Evolutionary conservation across 1,140 invertebrate genomes (phyloP), one percentile per base, ranked within the genome.

Genomic region (Drosophila pallidifrons): DNA sequence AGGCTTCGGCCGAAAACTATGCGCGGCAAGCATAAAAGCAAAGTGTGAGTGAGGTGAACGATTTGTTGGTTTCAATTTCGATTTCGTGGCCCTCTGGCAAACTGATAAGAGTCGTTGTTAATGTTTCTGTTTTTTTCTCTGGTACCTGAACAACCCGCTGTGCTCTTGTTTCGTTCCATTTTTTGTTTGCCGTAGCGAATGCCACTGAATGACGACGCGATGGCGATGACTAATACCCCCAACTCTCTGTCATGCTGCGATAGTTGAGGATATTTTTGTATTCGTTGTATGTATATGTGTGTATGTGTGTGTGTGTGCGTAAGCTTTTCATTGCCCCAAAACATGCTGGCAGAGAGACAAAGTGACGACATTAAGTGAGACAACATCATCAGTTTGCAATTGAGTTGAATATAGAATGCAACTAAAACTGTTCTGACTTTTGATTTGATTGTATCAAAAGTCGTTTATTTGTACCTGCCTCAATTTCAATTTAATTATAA

Each of bases 191-290:
- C 28, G 1, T 5, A 8, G 35, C 45, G 49, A 64, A 55, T 64
- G 55, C 38, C 47, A 38, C 30, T 49, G 68, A 32, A 30, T 43
- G 49, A 32, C 15, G 20, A 66, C 35, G 16, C 8, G 32, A 38
- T 25, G 43, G 54, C 11, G 60, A 66, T 72, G 69, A 72, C 61
- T 72, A 72, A 72, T 72, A 43, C 61, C 45, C 16, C 32, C 7
- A 15, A 15, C 61, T 59, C n/a, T 16, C 16, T 3, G 54, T 15
- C 30, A 47, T 60, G 35, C 25, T 13, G 15, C 41, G 68, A 71
- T 64, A 55, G 68, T 52, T 15, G 25, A 47, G 49, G 28, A 54
- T 65, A 71, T 65, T 70, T 63, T 30, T 64, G 41, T 69, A 61
- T 10, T 41, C 30, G 4, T 46, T 35, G 10, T 47, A 6, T 59